Percentiles rank a stretch among this genome's conserved stretches.
Evolutionary conservation across 2,113 vertebrate species (phyloP).

Genomic region (Melanocharis versteri): DNA sequence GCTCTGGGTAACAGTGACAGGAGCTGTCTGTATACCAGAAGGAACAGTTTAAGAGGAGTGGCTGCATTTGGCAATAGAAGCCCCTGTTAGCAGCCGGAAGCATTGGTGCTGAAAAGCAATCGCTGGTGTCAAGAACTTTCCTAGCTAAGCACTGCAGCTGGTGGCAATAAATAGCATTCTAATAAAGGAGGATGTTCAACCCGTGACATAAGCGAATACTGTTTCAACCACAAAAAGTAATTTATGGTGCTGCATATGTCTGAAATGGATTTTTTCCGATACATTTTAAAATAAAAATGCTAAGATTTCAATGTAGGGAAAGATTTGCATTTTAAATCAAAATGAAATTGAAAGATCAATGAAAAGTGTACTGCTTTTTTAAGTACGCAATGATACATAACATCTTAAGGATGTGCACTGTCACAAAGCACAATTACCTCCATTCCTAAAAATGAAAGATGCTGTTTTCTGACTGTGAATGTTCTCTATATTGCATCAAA

Average conservation of each 20-base stretch:
- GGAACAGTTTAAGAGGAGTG: conserved; percentile 66
- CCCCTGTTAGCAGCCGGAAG: conserved; percentile 84
- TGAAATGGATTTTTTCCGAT: conserved; percentile 70
- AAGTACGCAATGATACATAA: conserved; percentile 66
- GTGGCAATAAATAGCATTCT: conserved; percentile 91
- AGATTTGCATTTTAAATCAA: conserved; percentile 77
- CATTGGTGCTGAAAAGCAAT: conserved; percentile 90
- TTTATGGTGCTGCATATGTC: conserved; percentile 69
- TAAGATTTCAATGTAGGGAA: conserved; percentile 69
- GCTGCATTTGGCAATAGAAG: conserved; percentile 69
- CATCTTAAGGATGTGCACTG: conserved; percentile 62
- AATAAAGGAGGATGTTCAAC: conserved; percentile 80
- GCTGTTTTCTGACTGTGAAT: conserved; percentile 54
- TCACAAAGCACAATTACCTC: conserved; percentile 64
- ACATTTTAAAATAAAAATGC: conserved; percentile 72
- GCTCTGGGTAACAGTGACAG: conserved; percentile 61
- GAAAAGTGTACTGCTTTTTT: conserved; percentile 62
- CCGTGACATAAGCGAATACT: conserved; percentile 80
- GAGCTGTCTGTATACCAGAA: conserved; percentile 69
- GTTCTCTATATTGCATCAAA: conserved; percentile 48
- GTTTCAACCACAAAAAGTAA: conserved; percentile 79
- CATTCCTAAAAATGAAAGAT: conserved; percentile 71
- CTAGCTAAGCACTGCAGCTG: conserved; percentile 88
- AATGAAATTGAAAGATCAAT: conserved; percentile 73
- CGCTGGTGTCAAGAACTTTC: conserved; percentile 88